Percentiles rank a stretch among this genome's conserved stretches.
Conservation (phyloP, 2,797 vertebrate genomes). For the Erethizon dorsatum region DNA sequence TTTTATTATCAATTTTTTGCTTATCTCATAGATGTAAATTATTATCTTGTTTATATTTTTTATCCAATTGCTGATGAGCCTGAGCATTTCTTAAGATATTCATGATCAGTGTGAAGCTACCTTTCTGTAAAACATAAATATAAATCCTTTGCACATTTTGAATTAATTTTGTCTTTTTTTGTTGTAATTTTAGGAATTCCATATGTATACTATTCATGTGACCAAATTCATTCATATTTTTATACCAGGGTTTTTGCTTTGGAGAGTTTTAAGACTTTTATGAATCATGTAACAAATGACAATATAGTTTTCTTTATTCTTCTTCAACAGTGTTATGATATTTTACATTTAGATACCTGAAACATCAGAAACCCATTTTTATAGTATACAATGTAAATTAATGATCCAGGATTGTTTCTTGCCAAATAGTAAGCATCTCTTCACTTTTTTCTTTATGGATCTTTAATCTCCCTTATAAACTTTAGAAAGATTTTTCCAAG, state of each 20-base stretch:
- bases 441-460: not conserved
- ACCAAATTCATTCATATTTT: not conserved
- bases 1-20: not conserved
- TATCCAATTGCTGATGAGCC: slow-evolving; percentile 27
- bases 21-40: not conserved
- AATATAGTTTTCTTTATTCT: not conserved
- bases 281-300: not conserved
- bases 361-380: not conserved
- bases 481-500: not conserved
- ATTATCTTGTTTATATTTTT: not conserved
- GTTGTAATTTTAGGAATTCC: not conserved
- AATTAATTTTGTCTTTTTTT: not conserved
- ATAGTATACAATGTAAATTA: not conserved
- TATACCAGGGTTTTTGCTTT: not conserved
- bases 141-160: not conserved
- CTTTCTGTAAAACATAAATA: not conserved
- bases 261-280: not conserved
- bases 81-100: not conserved
- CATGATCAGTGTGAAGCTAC: not conserved
- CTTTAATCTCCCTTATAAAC: not conserved
- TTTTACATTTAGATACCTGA: not conserved
- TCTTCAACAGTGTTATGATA: not conserved
- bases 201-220: not conserved
- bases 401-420: not conserved
- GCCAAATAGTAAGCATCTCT: not conserved